These are phyloP conservation scores for Drosophila suboccidentalis DNA, from an alignment of 2,888 invertebrate genomes.

Conservation along the genomic window DNA sequence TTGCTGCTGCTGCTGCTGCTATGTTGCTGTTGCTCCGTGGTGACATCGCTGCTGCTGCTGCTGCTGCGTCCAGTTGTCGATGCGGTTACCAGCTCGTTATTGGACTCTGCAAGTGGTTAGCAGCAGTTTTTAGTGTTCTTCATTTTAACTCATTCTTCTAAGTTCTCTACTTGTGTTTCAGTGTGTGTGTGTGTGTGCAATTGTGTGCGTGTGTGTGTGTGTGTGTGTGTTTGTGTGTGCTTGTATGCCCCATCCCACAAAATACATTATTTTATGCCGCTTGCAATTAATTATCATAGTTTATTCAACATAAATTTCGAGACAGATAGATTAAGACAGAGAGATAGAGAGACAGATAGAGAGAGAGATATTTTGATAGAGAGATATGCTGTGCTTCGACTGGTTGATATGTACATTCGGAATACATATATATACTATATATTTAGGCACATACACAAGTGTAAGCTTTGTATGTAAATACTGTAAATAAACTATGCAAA, in stretches of 20 bases:
- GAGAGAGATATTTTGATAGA: constrained; percentile 12
- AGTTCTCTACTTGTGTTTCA: constrained; percentile 13
- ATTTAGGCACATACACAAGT: constrained; percentile 22
- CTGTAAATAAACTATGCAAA: constrained; percentile 50
- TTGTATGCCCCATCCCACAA: constrained; percentile 39
- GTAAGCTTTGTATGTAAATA: constrained; percentile 21
- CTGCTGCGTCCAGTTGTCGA: constrained; percentile 79
- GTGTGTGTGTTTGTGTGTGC: constrained; percentile 16
- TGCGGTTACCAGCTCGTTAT: constrained; percentile 75
- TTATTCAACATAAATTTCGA: constrained; percentile 68
- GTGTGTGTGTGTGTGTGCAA: constrained; percentile 19
- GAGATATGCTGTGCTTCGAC: constrained; percentile 51
- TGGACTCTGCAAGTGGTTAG: constrained; percentile 78
- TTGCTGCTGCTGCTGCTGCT: constrained; percentile 85
- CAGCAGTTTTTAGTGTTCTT: constrained; percentile 56
- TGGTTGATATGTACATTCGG: constrained; percentile 74
- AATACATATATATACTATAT: constrained; percentile 46
- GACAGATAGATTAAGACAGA: constrained; percentile 28
- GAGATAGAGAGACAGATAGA: constrained; percentile 29
- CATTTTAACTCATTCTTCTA: constrained; percentile 19
- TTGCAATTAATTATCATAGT: constrained; percentile 53
- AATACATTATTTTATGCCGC: constrained; percentile 22
- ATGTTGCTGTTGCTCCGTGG: constrained; percentile 86
- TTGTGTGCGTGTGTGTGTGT: constrained; percentile 23
- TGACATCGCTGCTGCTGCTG: constrained; percentile 78